These are phyloP conservation scores for Polyodon spathula DNA, from an alignment of 2,113 vertebrate genomes.

Conservation along the genomic window DNA sequence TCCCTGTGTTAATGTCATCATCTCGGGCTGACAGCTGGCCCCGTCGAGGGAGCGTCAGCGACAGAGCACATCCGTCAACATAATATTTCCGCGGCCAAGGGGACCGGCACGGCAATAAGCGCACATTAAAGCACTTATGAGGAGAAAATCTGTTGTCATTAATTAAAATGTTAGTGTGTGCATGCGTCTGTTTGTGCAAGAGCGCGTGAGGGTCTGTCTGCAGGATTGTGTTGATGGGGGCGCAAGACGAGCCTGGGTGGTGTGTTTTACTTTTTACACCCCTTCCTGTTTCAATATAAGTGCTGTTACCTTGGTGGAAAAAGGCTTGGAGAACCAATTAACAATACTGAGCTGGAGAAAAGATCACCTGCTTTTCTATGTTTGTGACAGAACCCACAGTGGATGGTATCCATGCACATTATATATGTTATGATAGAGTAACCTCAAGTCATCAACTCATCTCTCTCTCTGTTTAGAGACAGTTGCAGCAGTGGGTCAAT, in stretches of 20 bases:
- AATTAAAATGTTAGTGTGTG: constrained; percentile 70
- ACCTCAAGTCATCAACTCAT: background rate
- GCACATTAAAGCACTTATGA: constrained; percentile 83
- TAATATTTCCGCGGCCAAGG: constrained; percentile 85
- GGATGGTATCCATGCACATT: background rate
- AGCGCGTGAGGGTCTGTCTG: constrained; percentile 42
- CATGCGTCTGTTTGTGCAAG: constrained; percentile 45
- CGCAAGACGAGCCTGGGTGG: constrained; percentile 17
- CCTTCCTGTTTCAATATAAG: background rate
- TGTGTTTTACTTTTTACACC: constrained; percentile 14
- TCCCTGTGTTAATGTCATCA: constrained; percentile 94
- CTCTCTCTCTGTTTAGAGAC: background rate
- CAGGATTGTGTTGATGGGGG: constrained; percentile 18
- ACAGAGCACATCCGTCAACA: constrained; percentile 88
- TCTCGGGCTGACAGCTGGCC: constrained; percentile 79
- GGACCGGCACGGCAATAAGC: constrained; percentile 62
- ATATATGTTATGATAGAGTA: background rate
- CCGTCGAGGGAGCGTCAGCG: constrained; percentile 78
- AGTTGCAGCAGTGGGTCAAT: constrained; percentile 6
- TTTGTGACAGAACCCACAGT: background rate
- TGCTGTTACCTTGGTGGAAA: too few species aligned
- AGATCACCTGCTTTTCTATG: constrained; percentile 6
- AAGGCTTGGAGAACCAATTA: too few species aligned
- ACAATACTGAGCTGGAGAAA: too few species aligned
- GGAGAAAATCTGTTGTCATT: constrained; percentile 72